Conservation (phyloP, 2,113 vertebrate species). For the Lampris incognitus region DNA sequence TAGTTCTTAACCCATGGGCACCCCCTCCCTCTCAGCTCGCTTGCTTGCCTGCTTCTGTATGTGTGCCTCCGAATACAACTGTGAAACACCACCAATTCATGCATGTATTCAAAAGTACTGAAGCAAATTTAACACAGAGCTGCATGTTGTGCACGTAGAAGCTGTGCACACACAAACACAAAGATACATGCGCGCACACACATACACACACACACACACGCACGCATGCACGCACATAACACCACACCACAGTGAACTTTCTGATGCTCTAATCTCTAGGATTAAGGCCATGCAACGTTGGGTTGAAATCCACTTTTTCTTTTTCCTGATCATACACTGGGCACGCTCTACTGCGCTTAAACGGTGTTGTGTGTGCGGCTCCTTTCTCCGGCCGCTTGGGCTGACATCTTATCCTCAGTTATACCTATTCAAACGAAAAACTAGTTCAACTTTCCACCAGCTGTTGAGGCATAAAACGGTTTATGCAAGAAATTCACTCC, state of each 20-base stretch:
- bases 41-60: conserved; percentile 37
- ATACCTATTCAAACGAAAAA: conserved; percentile 6
- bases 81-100: conserved; percentile 31
- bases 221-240: conserved; percentile 18
- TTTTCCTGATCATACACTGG: conserved; percentile 46
- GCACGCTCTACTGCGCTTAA: conserved; percentile 18
- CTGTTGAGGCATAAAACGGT: not conserved
- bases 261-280: conserved; percentile 73
- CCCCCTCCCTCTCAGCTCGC: conserved; percentile 33
- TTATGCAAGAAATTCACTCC: not conserved
- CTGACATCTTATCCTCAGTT: conserved; percentile 3
- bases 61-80: conserved; percentile 35
- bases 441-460: not conserved
- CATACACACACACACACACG: conserved; percentile 1
- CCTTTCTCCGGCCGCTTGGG: not conserved
- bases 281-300: conserved; percentile 77
- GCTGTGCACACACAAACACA: not conserved
- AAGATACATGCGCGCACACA: not conserved
- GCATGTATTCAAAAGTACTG: not conserved
- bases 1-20: conserved; percentile 76
- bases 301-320: conserved; percentile 66
- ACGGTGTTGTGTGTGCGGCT: conserved; percentile 14
- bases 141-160: not conserved
- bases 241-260: conserved; percentile 35
- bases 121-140: not conserved